Evolutionary conservation across 1,140 invertebrate species (phyloP), one percentile per base, ranked within the genome.

Genomic region (Cherax destructor): DNA sequence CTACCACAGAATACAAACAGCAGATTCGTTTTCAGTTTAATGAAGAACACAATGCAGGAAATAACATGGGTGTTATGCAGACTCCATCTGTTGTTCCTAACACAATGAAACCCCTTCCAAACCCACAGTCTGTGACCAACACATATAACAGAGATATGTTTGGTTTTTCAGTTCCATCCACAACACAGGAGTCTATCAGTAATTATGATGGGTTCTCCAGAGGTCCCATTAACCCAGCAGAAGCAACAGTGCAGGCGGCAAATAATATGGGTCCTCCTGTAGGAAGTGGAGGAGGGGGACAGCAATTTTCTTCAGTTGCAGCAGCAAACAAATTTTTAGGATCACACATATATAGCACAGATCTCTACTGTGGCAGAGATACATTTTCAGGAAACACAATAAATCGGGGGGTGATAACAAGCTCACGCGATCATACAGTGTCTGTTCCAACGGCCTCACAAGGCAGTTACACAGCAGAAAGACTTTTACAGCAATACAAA

Each of bases 121-220:
- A 85, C 52, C 83, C n/a, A 5, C 83, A 85, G 69, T 47, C 83
- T n/a, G 0, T 85, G 47, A 85, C 49, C 13, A 85, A 74, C 47
- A 21, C 83, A n/a, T 85, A 85, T 18, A 30, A 13, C 1, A 85
- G 83, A 52, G 83, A 85, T 74, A 85, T 85, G 65, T 85, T 74
- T 76, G 83, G 83, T 0, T 74, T 85, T 50, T 65, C 61, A 21
- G 83, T 85, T 76, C 83, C 83, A 50, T n/a, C 83, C 16, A 13
- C 61, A 13, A 85, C 83, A 49, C 83, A 85, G n/a, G 83, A 76
- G 21, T n/a, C 61, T n/a, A 49, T 85, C 13, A 41, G 30, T 5
- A 85, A 85, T 85, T 74, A 72, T 74, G 83, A 85, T 85, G 69
- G 49, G 18, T 85, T 85, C 49, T 47, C 69, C 30, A 85, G 83